These are phyloP conservation scores for Thamnophis elegans DNA, from an alignment of 2,797 vertebrate species.

Conservation along the genomic window DNA sequence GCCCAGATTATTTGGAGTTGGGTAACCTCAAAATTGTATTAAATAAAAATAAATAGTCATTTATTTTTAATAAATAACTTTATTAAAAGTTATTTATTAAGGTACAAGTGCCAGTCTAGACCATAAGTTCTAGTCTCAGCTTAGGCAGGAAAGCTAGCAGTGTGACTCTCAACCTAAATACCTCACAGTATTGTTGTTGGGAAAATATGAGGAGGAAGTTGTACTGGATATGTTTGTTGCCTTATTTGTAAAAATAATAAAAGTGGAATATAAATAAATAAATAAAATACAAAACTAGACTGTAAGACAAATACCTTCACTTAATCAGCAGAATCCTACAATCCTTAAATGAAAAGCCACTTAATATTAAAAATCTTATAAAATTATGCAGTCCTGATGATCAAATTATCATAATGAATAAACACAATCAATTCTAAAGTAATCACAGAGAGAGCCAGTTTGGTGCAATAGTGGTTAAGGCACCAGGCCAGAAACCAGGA, in stretches of 20 bases:
- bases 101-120: neutral
- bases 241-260: neutral
- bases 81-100: neutral
- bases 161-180: neutral
- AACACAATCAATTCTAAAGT: neutral
- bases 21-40: neutral
- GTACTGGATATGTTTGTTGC: neutral
- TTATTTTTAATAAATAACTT: neutral
- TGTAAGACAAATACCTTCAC: neutral
- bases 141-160: neutral
- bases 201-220: neutral
- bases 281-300: neutral
- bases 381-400: neutral
- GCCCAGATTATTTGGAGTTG: neutral
- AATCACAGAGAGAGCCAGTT: neutral
- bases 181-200: neutral
- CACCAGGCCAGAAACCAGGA: neutral
- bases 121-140: neutral
- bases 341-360: neutral
- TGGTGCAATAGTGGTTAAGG: neutral
- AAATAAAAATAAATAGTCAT: neutral
- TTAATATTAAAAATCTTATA: neutral
- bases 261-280: neutral
- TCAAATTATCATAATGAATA: neutral
- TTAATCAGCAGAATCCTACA: neutral